phyloP scores from a whole-genome alignment of 2,113 vertebrate species.

The Xerus inauris region DNA sequence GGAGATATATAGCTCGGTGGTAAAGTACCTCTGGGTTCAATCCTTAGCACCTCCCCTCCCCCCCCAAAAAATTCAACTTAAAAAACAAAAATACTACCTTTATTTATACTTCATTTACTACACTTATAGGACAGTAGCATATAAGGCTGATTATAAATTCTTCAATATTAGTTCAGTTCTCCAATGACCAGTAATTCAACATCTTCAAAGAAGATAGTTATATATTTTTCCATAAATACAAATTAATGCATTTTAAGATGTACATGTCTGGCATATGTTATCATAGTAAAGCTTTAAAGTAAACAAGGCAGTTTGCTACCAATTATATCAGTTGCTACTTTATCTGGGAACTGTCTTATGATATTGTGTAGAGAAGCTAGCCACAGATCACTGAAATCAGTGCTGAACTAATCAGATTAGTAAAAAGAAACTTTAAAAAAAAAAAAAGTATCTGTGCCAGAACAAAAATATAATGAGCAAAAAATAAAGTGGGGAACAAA shows the following conservation, averaged over 20 bases:
- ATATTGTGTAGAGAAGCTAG: background rate
- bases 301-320: background rate
- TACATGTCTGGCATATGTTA: background rate
- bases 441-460: background rate
- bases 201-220: slow-evolving; percentile 33
- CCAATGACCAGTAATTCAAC: background rate
- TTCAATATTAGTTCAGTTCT: background rate
- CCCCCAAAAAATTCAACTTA: too few relatives aligned
- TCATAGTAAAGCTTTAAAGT: slow-evolving; percentile 17
- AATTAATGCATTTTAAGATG: background rate
- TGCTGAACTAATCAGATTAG: slow-evolving; percentile 38
- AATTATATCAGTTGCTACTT: background rate
- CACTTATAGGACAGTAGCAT: background rate
- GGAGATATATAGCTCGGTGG: too few relatives aligned
- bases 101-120: background rate
- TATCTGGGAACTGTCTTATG: background rate
- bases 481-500: slow-evolving; percentile 28
- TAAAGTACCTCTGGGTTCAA: too few relatives aligned
- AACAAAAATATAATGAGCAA: slow-evolving; percentile 52
- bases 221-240: background rate
- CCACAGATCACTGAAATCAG: background rate
- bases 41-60: too few relatives aligned
- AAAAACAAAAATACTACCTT: background rate
- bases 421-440: slow-evolving; percentile 18
- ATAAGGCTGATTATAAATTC: background rate